phyloP scores from a whole-genome alignment of 2,888 invertebrate species.

The Scaptomyza tumidula region DNA sequence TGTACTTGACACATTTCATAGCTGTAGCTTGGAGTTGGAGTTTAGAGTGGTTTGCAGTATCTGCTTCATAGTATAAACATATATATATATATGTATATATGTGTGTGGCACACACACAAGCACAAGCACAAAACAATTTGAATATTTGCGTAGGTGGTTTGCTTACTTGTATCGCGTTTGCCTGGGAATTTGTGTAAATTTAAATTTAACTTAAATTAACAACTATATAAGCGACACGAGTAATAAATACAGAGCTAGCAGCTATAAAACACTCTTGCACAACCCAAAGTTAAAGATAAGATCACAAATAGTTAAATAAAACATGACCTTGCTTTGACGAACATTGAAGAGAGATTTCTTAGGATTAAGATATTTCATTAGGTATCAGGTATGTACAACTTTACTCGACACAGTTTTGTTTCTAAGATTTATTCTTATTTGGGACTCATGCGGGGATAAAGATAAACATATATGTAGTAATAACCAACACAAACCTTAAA shows the following conservation, averaged over 20 bases:
- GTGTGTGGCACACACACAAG: background rate
- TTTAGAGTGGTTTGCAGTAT: conserved; percentile 26
- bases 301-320: too few species aligned
- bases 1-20: conserved; percentile 76
- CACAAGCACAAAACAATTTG: conserved; percentile 35
- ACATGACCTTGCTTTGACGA: too few species aligned
- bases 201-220: conserved; percentile 62
- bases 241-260: conserved; percentile 3
- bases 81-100: background rate
- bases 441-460: conserved; percentile 4
- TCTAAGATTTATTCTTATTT: background rate
- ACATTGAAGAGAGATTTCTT: too few species aligned
- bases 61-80: conserved; percentile 20
- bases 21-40: conserved; percentile 34
- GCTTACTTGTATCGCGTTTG: conserved; percentile 17
- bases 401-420: too few species aligned
- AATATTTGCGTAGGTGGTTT: conserved; percentile 68
- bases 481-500: conserved; percentile 91
- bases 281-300: background rate
- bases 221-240: conserved; percentile 49
- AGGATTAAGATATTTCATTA: too few species aligned
- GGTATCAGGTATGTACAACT: too few species aligned
- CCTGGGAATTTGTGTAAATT: conserved; percentile 57
- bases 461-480: conserved; percentile 4
- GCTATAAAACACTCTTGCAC: background rate